Percentiles rank a stretch among this genome's conserved stretches.
phyloP scores from a whole-genome alignment of 2,888 invertebrate genomes.

The Malacosoma neustria region DNA sequence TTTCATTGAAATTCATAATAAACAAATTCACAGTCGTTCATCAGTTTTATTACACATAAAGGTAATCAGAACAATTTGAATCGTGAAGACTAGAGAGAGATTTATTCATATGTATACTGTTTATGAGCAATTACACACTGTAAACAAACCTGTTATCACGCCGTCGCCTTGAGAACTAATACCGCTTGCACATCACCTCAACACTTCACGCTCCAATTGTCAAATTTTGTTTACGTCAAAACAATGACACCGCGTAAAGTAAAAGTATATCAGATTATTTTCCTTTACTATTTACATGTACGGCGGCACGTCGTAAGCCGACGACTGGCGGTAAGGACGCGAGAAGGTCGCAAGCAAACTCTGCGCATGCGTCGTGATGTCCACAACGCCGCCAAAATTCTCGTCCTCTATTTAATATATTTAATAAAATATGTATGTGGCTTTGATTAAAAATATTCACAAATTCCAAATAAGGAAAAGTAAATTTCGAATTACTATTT shows the following conservation, averaged over 20 bases:
- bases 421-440: too few species aligned
- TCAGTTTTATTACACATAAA: too few species aligned
- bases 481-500: too few species aligned
- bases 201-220: conserved; percentile 27
- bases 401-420: too few species aligned
- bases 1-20: too few species aligned
- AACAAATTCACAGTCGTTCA: too few species aligned
- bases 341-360: conserved; percentile 49
- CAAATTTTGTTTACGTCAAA: conserved; percentile 8
- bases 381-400: conserved; percentile 25
- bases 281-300: conserved; percentile 44
- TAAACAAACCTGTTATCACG: conserved; percentile 29
- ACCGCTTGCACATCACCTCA: conserved; percentile 30
- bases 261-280: conserved; percentile 37
- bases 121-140: neutral
- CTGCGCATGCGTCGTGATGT: conserved; percentile 55
- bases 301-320: conserved; percentile 53
- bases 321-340: conserved; percentile 59
- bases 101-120: too few species aligned
- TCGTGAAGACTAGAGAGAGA: too few species aligned
- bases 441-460: too few species aligned
- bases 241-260: conserved; percentile 28
- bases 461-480: too few species aligned
- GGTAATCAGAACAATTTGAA: too few species aligned
- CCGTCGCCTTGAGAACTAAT: conserved; percentile 19